phyloP scores from a whole-genome alignment of 1,140 invertebrate genomes.

The Drosophila busckii region DNA sequence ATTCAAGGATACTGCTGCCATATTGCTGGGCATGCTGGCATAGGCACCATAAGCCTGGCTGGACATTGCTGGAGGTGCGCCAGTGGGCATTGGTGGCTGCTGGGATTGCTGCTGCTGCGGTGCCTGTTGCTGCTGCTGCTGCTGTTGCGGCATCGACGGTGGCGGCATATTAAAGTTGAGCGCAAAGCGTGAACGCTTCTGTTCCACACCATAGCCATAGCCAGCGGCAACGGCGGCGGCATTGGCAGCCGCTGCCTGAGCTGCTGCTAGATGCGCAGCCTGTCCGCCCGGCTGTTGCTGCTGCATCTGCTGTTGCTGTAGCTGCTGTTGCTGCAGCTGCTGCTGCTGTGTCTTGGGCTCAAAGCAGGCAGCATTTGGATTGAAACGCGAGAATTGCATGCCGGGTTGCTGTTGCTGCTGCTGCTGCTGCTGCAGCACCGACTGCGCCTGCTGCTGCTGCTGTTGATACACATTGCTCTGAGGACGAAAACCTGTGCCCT shows the following conservation, averaged over 20 bases:
- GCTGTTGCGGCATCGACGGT: conserved; percentile 46
- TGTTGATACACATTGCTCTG: conserved; percentile 45
- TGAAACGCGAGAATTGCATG: conserved; percentile 55
- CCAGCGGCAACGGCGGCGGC: conserved; percentile 37
- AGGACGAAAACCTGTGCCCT: conserved; percentile 48
- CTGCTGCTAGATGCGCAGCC: conserved; percentile 32
- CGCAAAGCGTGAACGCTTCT: conserved; percentile 61
- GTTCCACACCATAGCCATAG: conserved; percentile 50
- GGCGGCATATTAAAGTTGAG: conserved; percentile 65
- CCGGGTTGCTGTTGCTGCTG: conserved; percentile 50
- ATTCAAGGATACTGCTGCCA: conserved; percentile 61
- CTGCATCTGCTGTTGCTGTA: conserved; percentile 39
- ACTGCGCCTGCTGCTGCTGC: conserved; percentile 10
- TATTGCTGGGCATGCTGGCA: conserved; percentile 56
- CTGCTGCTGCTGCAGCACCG: conserved; percentile 35
- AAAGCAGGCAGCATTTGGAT: conserved; percentile 65
- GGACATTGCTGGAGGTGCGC: conserved; percentile 19
- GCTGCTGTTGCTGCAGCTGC: conserved; percentile 23
- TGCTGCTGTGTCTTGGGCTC: conserved; percentile 50
- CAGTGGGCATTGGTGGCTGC: conserved; percentile 8
- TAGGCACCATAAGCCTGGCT: conserved; percentile 57
- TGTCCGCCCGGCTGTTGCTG: not conserved
- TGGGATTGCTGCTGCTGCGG: conserved; percentile 30
- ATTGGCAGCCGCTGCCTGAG: conserved; percentile 34
- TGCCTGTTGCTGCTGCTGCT: conserved; percentile 16